Evolutionary conservation across 2,797 vertebrate genomes (phyloP).

Genomic region (Scarus forsteni): DNA sequence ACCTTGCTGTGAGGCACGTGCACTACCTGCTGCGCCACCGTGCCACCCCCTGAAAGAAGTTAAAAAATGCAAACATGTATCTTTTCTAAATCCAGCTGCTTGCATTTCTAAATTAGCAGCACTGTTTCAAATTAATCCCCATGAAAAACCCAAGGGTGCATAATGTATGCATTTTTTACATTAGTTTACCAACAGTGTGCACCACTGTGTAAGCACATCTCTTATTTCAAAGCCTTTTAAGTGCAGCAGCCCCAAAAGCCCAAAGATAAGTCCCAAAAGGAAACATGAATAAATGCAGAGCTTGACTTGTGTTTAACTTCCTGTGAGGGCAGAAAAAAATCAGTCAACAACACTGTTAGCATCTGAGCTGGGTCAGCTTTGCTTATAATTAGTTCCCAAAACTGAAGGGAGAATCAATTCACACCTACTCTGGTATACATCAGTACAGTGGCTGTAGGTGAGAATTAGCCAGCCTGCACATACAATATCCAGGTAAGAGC

Average conservation of each 20-base stretch:
- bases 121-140: constrained; percentile 37
- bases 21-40: too few species aligned
- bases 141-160: constrained; percentile 18
- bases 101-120: neutral
- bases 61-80: neutral
- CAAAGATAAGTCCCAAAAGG: constrained; percentile 25
- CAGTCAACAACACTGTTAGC: constrained; percentile 33
- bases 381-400: constrained; percentile 51
- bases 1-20: too few species aligned
- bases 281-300: constrained; percentile 13
- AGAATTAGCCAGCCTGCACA: constrained; percentile 66
- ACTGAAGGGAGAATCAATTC: constrained; percentile 58
- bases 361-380: constrained; percentile 29
- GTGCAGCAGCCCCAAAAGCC: constrained; percentile 17
- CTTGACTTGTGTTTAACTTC: constrained; percentile 19
- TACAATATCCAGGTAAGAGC: constrained; percentile 60
- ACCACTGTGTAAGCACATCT: constrained; percentile 11
- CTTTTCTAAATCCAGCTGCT: neutral
- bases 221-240: constrained; percentile 41
- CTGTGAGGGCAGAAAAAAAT: constrained; percentile 24
- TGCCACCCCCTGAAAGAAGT: neutral
- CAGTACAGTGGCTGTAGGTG: constrained; percentile 44
- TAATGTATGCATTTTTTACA: constrained; percentile 5
- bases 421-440: constrained; percentile 45
- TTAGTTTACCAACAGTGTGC: constrained; percentile 16